phyloP scores from a whole-genome alignment of 2,797 vertebrate species.

The Liasis olivaceus region DNA sequence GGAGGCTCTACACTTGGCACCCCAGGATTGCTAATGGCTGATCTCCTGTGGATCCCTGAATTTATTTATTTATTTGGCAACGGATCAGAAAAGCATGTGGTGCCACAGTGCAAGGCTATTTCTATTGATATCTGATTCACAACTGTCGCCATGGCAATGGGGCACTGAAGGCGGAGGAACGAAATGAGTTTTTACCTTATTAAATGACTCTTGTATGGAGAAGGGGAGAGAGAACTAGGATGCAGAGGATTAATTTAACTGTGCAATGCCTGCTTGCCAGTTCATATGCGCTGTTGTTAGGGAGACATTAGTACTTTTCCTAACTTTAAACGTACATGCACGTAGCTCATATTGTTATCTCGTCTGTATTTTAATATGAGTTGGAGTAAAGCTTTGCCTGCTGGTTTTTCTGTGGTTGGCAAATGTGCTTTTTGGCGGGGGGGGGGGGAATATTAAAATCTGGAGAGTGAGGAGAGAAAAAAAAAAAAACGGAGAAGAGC shows the following conservation, averaged over 20 bases:
- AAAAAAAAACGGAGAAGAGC: background rate
- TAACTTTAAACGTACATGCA: constrained; percentile 38
- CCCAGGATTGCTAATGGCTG: constrained; percentile 52
- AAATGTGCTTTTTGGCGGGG: background rate
- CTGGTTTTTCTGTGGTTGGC: background rate
- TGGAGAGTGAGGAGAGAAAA: background rate
- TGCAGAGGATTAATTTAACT: constrained; percentile 64
- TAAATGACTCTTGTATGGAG: constrained; percentile 66
- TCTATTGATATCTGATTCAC: constrained; percentile 80
- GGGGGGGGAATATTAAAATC: background rate
- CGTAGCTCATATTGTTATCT: constrained; percentile 46
- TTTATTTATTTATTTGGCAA: constrained; percentile 65
- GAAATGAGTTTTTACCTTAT: constrained; percentile 63
- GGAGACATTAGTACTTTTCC: constrained; percentile 59
- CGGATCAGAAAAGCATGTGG: constrained; percentile 68
- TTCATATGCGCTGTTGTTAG: constrained; percentile 49
- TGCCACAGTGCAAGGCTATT: constrained; percentile 69
- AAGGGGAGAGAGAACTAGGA: constrained; percentile 18
- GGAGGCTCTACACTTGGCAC: constrained; percentile 25
- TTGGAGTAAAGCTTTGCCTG: constrained; percentile 41
- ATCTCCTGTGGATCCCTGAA: constrained; percentile 58
- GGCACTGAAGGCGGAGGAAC: constrained; percentile 63
- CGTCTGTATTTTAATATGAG: constrained; percentile 37
- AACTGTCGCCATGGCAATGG: constrained; percentile 75
- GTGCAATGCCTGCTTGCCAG: constrained; percentile 50